These are phyloP conservation scores for Nesogale talazaci DNA, from an alignment of 2,113 vertebrate species.

Conservation along the genomic window DNA sequence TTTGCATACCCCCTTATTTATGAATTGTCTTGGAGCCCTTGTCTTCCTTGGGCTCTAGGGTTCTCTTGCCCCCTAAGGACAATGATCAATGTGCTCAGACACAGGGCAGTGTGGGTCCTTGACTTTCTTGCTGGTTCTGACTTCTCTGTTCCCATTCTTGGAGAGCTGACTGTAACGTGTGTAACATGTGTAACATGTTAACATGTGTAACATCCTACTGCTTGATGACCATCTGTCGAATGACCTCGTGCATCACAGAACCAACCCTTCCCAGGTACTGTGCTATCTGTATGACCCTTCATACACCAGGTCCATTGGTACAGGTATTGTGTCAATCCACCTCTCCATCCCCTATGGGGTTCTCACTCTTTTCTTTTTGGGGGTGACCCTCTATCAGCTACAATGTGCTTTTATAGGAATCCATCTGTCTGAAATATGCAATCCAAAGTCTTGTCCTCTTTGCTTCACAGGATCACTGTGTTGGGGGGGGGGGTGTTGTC, in stretches of 20 bases:
- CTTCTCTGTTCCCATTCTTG: neutral
- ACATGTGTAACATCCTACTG: too few species aligned
- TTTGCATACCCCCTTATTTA: too few species aligned
- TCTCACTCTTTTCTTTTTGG: neutral
- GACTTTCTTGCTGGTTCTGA: neutral
- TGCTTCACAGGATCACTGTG: neutral
- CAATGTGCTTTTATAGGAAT: neutral
- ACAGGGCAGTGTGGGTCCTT: neutral
- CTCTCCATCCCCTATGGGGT: neutral
- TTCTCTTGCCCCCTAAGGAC: neutral
- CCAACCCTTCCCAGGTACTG: neutral
- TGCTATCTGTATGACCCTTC: neutral
- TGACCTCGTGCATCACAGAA: neutral
- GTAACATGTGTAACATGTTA: too few species aligned
- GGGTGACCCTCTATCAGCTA: neutral
- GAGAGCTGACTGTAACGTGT: too few species aligned
- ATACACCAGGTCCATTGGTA: neutral
- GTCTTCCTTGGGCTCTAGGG: neutral
- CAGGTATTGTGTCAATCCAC: neutral
- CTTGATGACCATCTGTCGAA: too few species aligned
- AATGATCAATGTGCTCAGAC: fast-evolving
- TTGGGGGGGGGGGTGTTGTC: too few species aligned
- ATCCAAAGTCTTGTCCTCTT: neutral
- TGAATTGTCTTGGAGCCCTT: neutral
- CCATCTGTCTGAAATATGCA: neutral